Evolutionary conservation across 1,140 invertebrate species (phyloP), one percentile per base, ranked within the genome.

Genomic region (Drosophila melanica): DNA sequence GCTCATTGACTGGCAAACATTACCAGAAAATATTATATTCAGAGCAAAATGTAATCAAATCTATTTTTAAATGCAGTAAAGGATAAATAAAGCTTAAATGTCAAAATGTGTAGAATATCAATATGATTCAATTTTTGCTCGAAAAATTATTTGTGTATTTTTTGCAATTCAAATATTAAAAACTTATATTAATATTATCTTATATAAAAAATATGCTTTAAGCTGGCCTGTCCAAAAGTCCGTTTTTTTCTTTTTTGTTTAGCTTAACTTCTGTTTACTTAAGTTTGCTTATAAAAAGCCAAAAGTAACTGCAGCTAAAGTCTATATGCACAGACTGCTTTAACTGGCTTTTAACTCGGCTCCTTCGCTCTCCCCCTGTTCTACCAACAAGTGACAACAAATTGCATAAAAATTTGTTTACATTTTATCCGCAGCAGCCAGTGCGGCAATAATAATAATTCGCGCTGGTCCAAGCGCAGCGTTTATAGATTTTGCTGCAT

Each of bases 381-480:
- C 33, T 41, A 59, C 67, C 45, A 68, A 66, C 33, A 77, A 81
- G 66, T 71, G 82, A 66, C 67, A 81, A 69, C 58, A 89, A 89
- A 84, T 89, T 90, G 85, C 60, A 69, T 62, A 50, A 48, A 84
- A 89, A 89, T 79, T 69, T 89, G 84, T 89, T 87, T 77, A 67
- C 73, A 74, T 57, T 82, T 44, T 55, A 44, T 50, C 60, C 60
- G 48, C 54, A 54, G 35, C 35, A 54, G 11, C 51, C 37, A 41
- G 8, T 42, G 37, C 53, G 39, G 37, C 37, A 58, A 30, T 45
- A 58, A 58, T 58, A 44, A 58, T 35, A 35, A 35, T 35, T 58
- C 55, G 33, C 41, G 14, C 39, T 44, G 39, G 54, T 42, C 54
- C 54, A 57, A 44, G 27, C 27, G 9, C 50, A 16, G 62, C 69